Evolutionary conservation across 2,113 vertebrate species (phyloP), one percentile per base, ranked within the genome.

Genomic region (Rhodinocichla rosea): DNA sequence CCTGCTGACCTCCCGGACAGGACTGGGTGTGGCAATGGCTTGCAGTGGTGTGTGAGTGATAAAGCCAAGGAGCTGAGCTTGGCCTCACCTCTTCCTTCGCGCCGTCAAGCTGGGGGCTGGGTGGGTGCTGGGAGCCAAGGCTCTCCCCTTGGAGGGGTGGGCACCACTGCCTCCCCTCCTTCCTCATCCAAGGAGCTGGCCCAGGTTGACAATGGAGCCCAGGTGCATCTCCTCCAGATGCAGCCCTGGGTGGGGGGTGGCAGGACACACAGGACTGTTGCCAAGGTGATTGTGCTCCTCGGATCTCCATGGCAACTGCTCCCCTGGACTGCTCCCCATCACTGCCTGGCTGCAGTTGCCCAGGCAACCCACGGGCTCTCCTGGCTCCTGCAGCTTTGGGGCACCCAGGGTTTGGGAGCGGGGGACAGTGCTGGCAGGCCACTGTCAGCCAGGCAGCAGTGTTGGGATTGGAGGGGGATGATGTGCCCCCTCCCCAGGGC

Each of bases 331-430:
- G 87, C 92, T 92, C 95, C 91, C 91, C 92, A 94, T 95, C 87
- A 55, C 44, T 65, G 92, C 92, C 93, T 91, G 94, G 45, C 93
- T 89, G 90, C 62, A 21, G 95, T 96, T 96, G 85, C 97, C 95
- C 87, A 75, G 97, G 96, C 79, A 92, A 96, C 92, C 47, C 76
- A 40, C 3, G 0, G 91, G 95, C 83, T 89, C 87, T 90, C 76
- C 83, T 47, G 76, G 76, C 87, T 91, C 78, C 55, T 83, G 93
- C 24, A 1, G 87, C 80, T 92, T 74, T 27, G 56, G 80, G 87
- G 71, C 64, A 70, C 53, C 82, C 80, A 47, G 80, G 27, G 49
- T 84, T 87, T 44, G 40, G 44, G 57, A 50, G 6, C 8, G 18
- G 19, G 39, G 27, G 18, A 19, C 24, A 19, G 30, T 3, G 1